Base-by-base conservation (phyloP, 2,888 invertebrate species). In the Eupelmus urozonus region DNA sequence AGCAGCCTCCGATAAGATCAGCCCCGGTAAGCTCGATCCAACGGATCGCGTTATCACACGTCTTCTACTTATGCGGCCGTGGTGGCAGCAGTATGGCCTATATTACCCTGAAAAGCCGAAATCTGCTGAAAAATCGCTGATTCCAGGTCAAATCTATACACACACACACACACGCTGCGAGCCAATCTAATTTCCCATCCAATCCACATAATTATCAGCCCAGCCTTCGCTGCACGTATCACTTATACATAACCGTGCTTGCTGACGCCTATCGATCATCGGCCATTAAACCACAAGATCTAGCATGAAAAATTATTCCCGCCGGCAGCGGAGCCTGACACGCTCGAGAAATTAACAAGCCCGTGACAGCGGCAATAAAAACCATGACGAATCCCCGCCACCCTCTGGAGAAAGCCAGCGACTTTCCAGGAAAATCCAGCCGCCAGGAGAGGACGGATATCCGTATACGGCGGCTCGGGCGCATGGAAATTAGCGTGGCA, bases 231-330 rank as follows among this genome's bases (percentile, higher is more conserved):
- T 9, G 9, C 11, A 13, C 25, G 13, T 13, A 11, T 25, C 57
- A 7, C 23, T 7, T 23, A 3, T 18, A 5, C 18, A 13, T 18
- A 13, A 34, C 55, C 55, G 23, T 25, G 1, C 25, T 5, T 25
- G 9, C 57, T 25, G 11, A 57, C 57, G 13, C 42, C 42, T 45
- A 66, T 74, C 74, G 66, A 66, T 74, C 74, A 66, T 74, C 59
- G 40, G 63, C 18, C 69, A 60, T 76, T 20, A 34, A 34, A 34
- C 34, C 3, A 34, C 34, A n/a, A n/a, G n/a, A 34, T 34, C 34
- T 9, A 34, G 5, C 34, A 9, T 34, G 34, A 34, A 34, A 34
- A 34, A 34, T 34, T 34, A 34, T 5, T 34, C 34, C 9, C 9
- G 9, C 34, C 34, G 5, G 34, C 3, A 34, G 34, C 34, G 3